Base-by-base conservation (phyloP, 2,888 invertebrate species). In the Latrodectus elegans region DNA sequence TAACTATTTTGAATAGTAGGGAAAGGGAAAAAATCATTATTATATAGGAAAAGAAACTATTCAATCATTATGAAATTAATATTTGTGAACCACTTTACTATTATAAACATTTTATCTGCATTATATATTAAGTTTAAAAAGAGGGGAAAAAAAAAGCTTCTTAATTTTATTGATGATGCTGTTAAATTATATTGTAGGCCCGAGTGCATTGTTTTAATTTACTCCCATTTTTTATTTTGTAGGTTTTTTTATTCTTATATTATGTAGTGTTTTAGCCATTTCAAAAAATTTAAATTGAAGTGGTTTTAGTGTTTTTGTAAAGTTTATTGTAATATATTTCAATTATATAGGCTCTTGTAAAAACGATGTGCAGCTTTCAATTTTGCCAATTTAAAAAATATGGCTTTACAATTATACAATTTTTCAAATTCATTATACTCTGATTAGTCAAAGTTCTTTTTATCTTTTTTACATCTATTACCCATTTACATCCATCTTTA, bases 1-100 rank as follows among this genome's bases (percentile, higher is more conserved):
- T 88, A 84, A 88, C 88, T 88, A 88, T 88, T 88, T 88, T 88
- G 76, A 84, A 88, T 84, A 79, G 88, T 88, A 88, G 88, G 65
- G 67, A 83, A 82, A 78, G 76, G 60, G 70, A 70, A 88, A 49
- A 15, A 38, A 6, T 38, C 38, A 38, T 38, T 38, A 72, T 64
- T 51, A 71, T 78, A 82, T 82, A 84, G 88, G 17, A 72, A 84
- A 84, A 77, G n/a, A 75, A 80, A 80, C 71, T 81, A 81, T 77
- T 88, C 84, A 84, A 88, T 88, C 83, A 88, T 86, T 38, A 86
- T 88, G 82, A 88, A 88, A 88, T 76, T 88, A 78, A 83, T 83
- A 80, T 88, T 88, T 88, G 88, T 84, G 76, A 38, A 88, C 74
- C 84, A 84, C 75, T 88, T 88, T 88, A 84, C 84, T 84, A 76